These are phyloP conservation scores for Vimba vimba DNA, from an alignment of 2,113 vertebrate genomes.

Conservation along the genomic window DNA sequence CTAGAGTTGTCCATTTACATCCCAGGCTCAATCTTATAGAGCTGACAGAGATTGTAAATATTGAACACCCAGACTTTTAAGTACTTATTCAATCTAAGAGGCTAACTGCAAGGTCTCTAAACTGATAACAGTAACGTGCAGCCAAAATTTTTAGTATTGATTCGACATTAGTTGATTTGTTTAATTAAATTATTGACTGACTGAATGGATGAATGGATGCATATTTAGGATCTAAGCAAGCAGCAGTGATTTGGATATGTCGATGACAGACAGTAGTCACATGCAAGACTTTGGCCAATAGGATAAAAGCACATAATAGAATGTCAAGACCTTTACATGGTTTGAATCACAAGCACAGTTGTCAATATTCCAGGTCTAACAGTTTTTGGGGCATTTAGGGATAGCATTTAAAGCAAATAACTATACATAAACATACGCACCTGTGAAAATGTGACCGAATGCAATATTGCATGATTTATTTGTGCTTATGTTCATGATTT, in stretches of 20 bases:
- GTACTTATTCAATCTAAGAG: constrained; percentile 1
- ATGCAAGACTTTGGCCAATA: not conserved
- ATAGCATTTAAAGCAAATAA: not conserved
- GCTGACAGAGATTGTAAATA: not conserved
- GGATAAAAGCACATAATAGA: not conserved
- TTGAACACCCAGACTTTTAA: constrained; percentile 20
- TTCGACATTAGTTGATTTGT: not conserved
- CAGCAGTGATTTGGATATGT: not conserved
- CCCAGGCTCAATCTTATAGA: not conserved
- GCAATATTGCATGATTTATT: not conserved
- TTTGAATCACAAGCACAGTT: not conserved
- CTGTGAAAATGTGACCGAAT: not conserved
- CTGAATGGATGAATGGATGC: not conserved
- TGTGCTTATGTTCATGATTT: not conserved
- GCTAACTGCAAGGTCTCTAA: constrained; percentile 7
- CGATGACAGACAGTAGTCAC: not conserved
- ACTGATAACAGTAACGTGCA: too few species aligned
- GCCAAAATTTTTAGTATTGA: not conserved
- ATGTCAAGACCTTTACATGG: not conserved
- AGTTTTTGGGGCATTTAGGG: not conserved
- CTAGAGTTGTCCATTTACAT: constrained; percentile 13
- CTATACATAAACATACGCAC: not conserved
- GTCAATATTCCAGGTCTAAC: not conserved
- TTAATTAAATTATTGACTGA: constrained; percentile 3
- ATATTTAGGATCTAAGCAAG: not conserved